Conservation (phyloP, 2,797 vertebrate species). For the Chaunax sp. region DNA sequence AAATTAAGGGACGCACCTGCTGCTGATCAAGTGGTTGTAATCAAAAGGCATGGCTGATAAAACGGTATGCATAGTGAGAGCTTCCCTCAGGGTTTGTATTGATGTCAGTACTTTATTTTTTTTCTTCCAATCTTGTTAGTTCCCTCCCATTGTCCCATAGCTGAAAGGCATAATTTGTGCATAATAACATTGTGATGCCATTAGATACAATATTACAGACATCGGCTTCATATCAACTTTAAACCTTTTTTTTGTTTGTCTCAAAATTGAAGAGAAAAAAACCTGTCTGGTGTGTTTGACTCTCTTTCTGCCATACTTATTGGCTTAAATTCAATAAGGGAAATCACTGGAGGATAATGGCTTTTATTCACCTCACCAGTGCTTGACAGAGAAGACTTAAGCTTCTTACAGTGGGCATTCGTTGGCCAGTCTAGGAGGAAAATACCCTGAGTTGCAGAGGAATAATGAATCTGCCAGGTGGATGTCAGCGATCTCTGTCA, state of each 20-base stretch:
- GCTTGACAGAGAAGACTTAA: constrained; percentile 33
- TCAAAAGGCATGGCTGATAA: constrained; percentile 15
- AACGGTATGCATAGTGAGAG: constrained; percentile 9
- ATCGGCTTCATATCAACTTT: constrained; percentile 31
- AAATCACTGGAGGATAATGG: constrained; percentile 46
- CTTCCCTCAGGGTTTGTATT: not conserved
- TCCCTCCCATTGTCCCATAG: not conserved
- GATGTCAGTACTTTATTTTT: not conserved
- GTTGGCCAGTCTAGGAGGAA: constrained; percentile 39
- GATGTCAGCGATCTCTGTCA: constrained; percentile 48
- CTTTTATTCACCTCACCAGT: constrained; percentile 37
- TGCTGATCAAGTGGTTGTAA: constrained; percentile 19
- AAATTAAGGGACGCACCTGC: constrained; percentile 29
- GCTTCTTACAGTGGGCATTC: constrained; percentile 36
- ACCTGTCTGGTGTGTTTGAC: constrained; percentile 17
- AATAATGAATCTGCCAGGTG: constrained; percentile 53
- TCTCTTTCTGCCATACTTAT: constrained; percentile 14
- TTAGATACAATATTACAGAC: constrained; percentile 29
- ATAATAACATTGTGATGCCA: constrained; percentile 35
- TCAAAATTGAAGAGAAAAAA: constrained; percentile 32
- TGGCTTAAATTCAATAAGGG: constrained; percentile 44
- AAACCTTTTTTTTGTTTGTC: constrained; percentile 8
- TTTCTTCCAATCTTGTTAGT: not conserved
- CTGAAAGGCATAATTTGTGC: constrained; percentile 19
- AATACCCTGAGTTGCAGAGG: constrained; percentile 29